Evolutionary conservation across 2,797 vertebrate species (phyloP), one percentile per base, ranked within the genome.

Genomic region (Yasuhikotakia modesta): DNA sequence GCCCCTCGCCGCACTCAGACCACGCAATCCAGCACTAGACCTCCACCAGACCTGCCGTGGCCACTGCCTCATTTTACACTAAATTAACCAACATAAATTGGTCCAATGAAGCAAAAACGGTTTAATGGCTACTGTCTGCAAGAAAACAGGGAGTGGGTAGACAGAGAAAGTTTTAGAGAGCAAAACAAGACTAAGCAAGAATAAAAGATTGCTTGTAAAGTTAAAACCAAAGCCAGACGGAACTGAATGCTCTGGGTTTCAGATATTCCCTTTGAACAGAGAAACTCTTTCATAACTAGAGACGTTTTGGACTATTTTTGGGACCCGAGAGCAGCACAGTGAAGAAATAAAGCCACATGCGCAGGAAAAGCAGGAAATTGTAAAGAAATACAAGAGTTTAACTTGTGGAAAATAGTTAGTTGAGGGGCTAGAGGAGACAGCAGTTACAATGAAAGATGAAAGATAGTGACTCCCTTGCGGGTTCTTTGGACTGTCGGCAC

Each of bases 51-150:
- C 61, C 39, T 27, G 55, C 76, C 16, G 17, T 22, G 19, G 22
- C 32, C 58, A 79, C 80, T 71, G 75, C 61, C 70, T 78, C 8
- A 39, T 74, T 86, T 88, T 81, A 63, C 75, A 46, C 73, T 87
- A 82, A 82, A 82, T 83, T 84, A 87, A 85, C 81, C 68, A 84
- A 80, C 83, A 84, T 71, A 80, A 81, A 86, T 79, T 73, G 79
- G 78, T 79, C 43, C 85, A 90, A 88, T 73, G 78, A 84, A 87
- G 80, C 10, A 76, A 69, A 81, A 81, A 79, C 45, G 48, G 50
- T 82, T 86, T 83, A 81, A 84, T 81, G 82, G 55, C 35, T 78
- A 68, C 80, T 75, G 52, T 81, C 73, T 64, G 39, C 73, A 10
- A 32, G 21, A 68, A 71, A 66, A 78, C 32, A 72, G 74, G 48